Percentiles rank a stretch among this genome's conserved stretches.
phyloP scores from a whole-genome alignment of 2,113 vertebrate genomes.

The Copsychus sechellarum region DNA sequence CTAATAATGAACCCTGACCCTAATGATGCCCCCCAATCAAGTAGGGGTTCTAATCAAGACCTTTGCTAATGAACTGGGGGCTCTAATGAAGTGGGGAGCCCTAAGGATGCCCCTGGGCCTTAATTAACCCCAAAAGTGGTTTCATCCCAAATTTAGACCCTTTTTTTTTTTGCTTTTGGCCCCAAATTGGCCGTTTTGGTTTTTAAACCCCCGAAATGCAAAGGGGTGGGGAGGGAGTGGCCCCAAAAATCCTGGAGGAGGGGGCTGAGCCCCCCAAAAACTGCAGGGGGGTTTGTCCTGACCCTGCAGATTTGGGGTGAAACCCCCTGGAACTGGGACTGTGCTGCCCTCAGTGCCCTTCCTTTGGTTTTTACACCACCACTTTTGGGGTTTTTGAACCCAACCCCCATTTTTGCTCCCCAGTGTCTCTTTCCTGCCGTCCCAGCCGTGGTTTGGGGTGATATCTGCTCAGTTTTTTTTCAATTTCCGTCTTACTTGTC shows the following conservation, averaged over 20 bases:
- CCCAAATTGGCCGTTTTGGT: not conserved
- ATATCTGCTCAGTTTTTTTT: too few species aligned
- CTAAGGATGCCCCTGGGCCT: too few species aligned
- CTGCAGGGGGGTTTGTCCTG: not conserved
- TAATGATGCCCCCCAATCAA: not conserved
- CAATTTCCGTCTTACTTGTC: not conserved
- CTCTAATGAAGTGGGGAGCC: not conserved
- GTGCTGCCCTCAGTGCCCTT: accelerated
- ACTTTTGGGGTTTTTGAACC: not conserved
- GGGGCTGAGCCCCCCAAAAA: not conserved
- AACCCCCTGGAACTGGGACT: not conserved
- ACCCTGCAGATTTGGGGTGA: not conserved
- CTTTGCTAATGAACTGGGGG: not conserved
- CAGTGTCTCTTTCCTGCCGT: accelerated
- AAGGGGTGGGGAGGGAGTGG: not conserved
- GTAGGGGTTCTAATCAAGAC: not conserved
- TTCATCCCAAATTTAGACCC: not conserved
- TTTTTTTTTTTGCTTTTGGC: not conserved
- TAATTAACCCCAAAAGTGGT: not conserved
- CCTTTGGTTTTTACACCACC: accelerated
- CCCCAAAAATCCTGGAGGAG: not conserved
- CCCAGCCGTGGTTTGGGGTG: not conserved
- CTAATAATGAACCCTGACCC: not conserved
- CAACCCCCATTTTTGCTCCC: not conserved
- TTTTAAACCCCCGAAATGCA: not conserved